phyloP scores from a whole-genome alignment of 2,113 vertebrate species.

The Heterochromis multidens region DNA sequence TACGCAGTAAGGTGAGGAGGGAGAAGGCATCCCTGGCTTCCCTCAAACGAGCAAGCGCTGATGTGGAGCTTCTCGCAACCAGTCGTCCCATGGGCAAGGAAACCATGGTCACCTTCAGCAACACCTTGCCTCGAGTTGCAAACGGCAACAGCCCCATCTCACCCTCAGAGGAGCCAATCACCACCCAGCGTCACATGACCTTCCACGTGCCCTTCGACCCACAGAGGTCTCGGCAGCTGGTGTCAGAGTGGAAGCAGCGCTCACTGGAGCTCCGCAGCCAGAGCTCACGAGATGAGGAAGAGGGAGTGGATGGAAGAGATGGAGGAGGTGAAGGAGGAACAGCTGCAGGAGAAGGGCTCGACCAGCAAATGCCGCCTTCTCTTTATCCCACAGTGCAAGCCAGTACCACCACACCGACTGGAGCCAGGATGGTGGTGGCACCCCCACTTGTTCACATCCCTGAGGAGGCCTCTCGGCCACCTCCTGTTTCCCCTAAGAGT shows the following conservation, averaged over 20 bases:
- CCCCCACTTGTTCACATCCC: conserved; percentile 87
- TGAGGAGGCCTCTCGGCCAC: conserved; percentile 77
- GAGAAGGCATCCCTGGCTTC: conserved; percentile 92
- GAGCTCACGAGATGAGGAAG: conserved; percentile 75
- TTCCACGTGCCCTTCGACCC: conserved; percentile 90
- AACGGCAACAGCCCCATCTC: conserved; percentile 72
- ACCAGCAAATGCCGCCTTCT: conserved; percentile 76
- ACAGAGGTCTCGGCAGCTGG: conserved; percentile 89
- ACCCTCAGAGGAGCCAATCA: conserved; percentile 80
- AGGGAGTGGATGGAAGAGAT: conserved; percentile 66
- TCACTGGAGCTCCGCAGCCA: conserved; percentile 86
- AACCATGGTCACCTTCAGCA: conserved; percentile 98
- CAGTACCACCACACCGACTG: conserved; percentile 56
- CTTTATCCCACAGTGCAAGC: conserved; percentile 87
- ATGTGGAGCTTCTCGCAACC: conserved; percentile 90
- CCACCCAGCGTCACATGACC: conserved; percentile 83
- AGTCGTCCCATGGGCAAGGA: conserved; percentile 97
- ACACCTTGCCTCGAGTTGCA: conserved; percentile 90
- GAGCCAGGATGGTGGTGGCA: conserved; percentile 80
- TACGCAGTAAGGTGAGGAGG: conserved; percentile 73
- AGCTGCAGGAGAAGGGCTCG: conserved; percentile 51
- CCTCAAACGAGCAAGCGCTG: conserved; percentile 91
- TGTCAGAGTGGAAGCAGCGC: conserved; percentile 94
- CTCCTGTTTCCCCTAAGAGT: conserved; percentile 76
- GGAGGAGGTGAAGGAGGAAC: conserved; percentile 55